Conservation (phyloP, 2,888 invertebrate species). For the Nemapogon koenigi region DNA sequence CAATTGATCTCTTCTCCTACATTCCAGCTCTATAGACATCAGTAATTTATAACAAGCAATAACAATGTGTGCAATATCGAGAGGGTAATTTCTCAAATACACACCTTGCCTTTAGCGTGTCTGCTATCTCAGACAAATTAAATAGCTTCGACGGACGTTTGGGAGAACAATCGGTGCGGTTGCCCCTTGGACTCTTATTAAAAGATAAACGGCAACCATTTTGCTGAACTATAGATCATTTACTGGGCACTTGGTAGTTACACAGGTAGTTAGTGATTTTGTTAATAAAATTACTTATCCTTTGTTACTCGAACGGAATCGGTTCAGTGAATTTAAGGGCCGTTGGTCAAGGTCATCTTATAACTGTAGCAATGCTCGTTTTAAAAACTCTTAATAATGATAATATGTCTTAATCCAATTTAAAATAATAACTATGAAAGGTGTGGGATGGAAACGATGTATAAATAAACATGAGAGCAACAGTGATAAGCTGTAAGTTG, state of each 20-base stretch:
- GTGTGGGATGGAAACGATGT: too few species aligned
- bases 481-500: too few species aligned
- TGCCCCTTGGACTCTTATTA: slow-evolving; percentile 25
- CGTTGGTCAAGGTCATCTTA: too few species aligned
- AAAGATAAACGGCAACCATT: slow-evolving; percentile 24
- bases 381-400: too few species aligned
- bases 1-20: slow-evolving; percentile 27
- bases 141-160: slow-evolving; percentile 21
- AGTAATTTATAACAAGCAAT: slow-evolving; percentile 46
- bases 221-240: slow-evolving; percentile 6
- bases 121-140: slow-evolving; percentile 29
- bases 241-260: background rate
- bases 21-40: slow-evolving; percentile 31
- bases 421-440: too few species aligned
- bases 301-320: too few species aligned
- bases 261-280: slow-evolving; percentile 2
- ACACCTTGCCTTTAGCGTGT: slow-evolving; percentile 39
- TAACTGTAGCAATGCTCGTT: too few species aligned
- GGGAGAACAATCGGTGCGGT: slow-evolving; percentile 22
- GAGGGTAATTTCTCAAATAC: slow-evolving; percentile 51
- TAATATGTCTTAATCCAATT: too few species aligned
- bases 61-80: slow-evolving; percentile 50
- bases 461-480: too few species aligned
- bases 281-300: slow-evolving; percentile 5
- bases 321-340: too few species aligned